phyloP scores from a whole-genome alignment of 2,888 invertebrate genomes.

The Acronicta leporina region DNA sequence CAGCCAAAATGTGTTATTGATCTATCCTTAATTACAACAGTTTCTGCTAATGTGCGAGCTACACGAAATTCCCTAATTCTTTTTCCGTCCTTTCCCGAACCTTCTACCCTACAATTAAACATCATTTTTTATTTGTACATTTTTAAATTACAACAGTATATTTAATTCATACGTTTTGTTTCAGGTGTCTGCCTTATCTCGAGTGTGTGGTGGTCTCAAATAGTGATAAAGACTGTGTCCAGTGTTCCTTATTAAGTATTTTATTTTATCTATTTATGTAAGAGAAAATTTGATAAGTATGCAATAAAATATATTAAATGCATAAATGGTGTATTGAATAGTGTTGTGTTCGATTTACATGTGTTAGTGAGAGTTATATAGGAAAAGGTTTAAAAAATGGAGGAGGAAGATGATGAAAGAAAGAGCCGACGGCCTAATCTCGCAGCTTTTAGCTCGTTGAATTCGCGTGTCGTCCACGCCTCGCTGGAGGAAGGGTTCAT shows the following conservation, averaged over 20 bases:
- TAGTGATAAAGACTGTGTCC: constrained; percentile 88
- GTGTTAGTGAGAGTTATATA: constrained; percentile 64
- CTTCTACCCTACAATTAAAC: constrained; percentile 25
- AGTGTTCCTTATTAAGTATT: constrained; percentile 85
- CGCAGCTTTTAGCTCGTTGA: constrained; percentile 77
- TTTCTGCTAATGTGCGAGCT: constrained; percentile 63
- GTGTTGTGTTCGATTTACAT: constrained; percentile 69
- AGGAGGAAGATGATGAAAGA: constrained; percentile 84
- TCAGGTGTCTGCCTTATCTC: constrained; percentile 78
- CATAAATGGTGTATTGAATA: constrained; percentile 79
- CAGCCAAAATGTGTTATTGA: constrained; percentile 42
- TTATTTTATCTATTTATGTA: constrained; percentile 73
- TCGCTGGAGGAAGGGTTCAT: constrained; percentile 78
- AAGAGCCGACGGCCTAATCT: constrained; percentile 76
- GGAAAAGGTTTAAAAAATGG: constrained; percentile 74
- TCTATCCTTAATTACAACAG: constrained; percentile 42
- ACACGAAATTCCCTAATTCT: constrained; percentile 57
- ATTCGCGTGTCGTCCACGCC: constrained; percentile 77
- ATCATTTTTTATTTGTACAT: constrained; percentile 12
- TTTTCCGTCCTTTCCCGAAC: constrained; percentile 37
- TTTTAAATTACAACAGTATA: constrained; percentile 6
- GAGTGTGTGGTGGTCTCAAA: constrained; percentile 81
- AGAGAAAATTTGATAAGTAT: constrained; percentile 72
- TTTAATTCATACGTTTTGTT: constrained; percentile 73
- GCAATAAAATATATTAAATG: constrained; percentile 79